phyloP scores from a whole-genome alignment of 1,140 invertebrate genomes.

The Drosophila murphyi region DNA sequence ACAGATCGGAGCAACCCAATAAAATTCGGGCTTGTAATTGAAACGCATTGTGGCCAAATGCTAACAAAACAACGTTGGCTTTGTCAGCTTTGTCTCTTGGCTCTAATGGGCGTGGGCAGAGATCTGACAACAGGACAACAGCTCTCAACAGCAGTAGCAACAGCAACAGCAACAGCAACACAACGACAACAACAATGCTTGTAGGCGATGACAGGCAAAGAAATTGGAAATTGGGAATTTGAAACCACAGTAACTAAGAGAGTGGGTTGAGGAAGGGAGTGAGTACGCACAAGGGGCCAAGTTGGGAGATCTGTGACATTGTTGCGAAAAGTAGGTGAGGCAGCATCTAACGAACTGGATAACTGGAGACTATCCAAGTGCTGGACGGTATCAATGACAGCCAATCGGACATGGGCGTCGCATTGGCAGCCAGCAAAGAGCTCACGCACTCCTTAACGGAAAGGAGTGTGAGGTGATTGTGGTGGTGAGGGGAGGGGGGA shows the following conservation, averaged over 20 bases:
- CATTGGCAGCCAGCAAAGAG: constrained; percentile 62
- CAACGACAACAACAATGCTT: constrained; percentile 41
- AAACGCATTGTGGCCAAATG: constrained; percentile 74
- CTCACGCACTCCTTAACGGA: no score
- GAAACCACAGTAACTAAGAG: constrained; percentile 44
- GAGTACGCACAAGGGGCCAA: constrained; percentile 32
- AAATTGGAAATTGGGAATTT: constrained; percentile 50
- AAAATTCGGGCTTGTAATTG: constrained; percentile 76
- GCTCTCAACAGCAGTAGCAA: background rate
- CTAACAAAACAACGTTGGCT: constrained; percentile 18
- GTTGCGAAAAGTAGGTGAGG: constrained; percentile 73
- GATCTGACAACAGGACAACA: constrained; percentile 13
- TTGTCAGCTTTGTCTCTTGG: constrained; percentile 20
- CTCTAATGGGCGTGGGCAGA: constrained; percentile 46
- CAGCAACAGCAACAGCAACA: background rate
- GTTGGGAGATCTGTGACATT: constrained; percentile 31
- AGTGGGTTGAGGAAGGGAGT: background rate
- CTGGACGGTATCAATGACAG: constrained; percentile 66
- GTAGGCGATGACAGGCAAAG: constrained; percentile 72
- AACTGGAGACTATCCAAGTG: constrained; percentile 30
- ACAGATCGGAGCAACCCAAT: constrained; percentile 60
- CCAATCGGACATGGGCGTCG: constrained; percentile 74
- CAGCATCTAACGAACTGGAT: constrained; percentile 47
- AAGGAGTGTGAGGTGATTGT: no score
- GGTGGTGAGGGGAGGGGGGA: constrained; percentile 52